Base-by-base conservation (phyloP, 2,797 vertebrate species). In the Liasis olivaceus region DNA sequence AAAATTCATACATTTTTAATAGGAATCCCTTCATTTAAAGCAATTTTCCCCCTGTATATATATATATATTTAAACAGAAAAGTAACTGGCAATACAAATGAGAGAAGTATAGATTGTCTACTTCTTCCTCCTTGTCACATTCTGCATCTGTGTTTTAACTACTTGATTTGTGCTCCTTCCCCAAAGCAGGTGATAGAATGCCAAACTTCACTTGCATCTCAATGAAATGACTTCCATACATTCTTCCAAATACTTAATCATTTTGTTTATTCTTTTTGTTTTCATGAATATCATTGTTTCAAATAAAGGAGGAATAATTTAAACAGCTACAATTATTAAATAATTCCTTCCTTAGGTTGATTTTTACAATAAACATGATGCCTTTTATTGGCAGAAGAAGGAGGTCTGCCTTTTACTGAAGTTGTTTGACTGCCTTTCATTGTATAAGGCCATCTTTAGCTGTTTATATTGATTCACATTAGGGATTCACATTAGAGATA, bases 391-490 rank as follows among this genome's bases (percentile, higher is more conserved):
- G 88, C 90, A 93, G 95, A 0, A 0, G 85, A 81, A 89, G 94
- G 85, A 91, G n/a, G 14, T 90, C 90, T 0, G 62, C 91, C 87
- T 96, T 90, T 95, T 3, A 0, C 88, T 96, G 93, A 58, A 0
- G 94, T 22, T 5, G 93, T 95, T 93, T 97, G 96, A 97, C 96
- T 97, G 94, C 94, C 2, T 85, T 95, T 96, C 89, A 90, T 87
- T 95, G 95, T 93, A 95, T 89, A 91, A 96, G 94, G 87, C 93
- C 94, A 47, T 97, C 17, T 0, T 94, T 94, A 96, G 63, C 90
- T 93, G 90, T 81, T 94, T 92, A 4, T 95, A 95, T 93, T 95
- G 96, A 97, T 97, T 96, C 93, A 90, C 94, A 93, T 96, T 97
- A 93, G 93, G 94, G 95, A 95, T 96, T 93, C 93, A 95, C 94